Percentiles rank a stretch among this genome's conserved stretches.
Evolutionary conservation across 2,888 invertebrate species (phyloP).

Genomic region (Ormyrus rosae): DNA sequence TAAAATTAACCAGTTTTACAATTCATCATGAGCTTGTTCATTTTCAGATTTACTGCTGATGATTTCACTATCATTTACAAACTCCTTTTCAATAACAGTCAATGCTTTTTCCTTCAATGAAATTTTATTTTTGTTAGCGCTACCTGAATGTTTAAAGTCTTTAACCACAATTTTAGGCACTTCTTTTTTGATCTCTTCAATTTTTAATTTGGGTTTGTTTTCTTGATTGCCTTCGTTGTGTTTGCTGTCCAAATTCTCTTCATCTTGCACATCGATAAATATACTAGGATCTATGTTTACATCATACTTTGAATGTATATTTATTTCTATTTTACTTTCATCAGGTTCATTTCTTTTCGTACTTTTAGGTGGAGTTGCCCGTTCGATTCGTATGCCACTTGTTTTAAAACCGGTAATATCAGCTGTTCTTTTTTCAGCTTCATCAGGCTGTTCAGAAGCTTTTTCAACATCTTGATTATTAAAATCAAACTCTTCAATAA

Average conservation of each 20-base stretch:
- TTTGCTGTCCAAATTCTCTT: no score
- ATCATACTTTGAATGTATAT: no score
- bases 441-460: not conserved
- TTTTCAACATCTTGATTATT: not conserved
- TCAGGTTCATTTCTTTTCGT: constrained; percentile 40
- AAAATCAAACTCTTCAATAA: constrained; percentile 13
- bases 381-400: constrained; percentile 44
- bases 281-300: no score
- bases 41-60: constrained; percentile 49
- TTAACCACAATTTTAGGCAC: constrained; percentile 49
- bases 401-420: constrained; percentile 34
- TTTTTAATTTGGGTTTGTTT: constrained; percentile 3
- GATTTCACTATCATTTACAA: constrained; percentile 13
- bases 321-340: not conserved
- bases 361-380: constrained; percentile 25
- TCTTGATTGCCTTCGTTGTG: no score
- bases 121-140: constrained; percentile 27
- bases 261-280: no score
- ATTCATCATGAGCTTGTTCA: constrained; percentile 67
- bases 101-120: constrained; percentile 10
- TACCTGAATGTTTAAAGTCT: constrained; percentile 41
- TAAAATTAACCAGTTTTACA: constrained; percentile 63
- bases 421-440: constrained; percentile 33
- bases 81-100: not conserved
- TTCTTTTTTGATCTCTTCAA: constrained; percentile 27